These are phyloP conservation scores for Protobothrops mucrosquamatus DNA, from an alignment of 2,113 vertebrate species.

Conservation along the genomic window DNA sequence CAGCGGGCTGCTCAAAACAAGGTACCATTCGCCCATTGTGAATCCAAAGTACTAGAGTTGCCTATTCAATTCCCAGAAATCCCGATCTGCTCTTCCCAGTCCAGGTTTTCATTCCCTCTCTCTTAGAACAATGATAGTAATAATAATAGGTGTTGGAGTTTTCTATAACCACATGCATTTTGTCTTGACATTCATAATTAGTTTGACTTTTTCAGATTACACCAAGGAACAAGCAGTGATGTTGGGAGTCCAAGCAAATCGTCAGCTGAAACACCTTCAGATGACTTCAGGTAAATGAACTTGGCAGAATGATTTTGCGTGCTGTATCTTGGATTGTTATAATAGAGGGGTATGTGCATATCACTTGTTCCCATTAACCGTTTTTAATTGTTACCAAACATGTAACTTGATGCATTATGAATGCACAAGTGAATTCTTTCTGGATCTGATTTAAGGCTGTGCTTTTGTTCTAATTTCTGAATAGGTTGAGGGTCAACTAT, in stretches of 20 bases:
- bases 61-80: not conserved
- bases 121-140: not conserved
- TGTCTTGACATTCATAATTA: not conserved
- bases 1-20: not conserved
- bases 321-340: not conserved
- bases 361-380: not conserved
- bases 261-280: constrained; percentile 76
- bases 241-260: constrained; percentile 74
- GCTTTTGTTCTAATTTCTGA: not conserved
- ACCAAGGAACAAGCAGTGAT: constrained; percentile 70
- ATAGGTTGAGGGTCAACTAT: not conserved
- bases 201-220: constrained; percentile 56
- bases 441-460: not conserved
- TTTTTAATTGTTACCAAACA: not conserved
- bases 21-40: not conserved
- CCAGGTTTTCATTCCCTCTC: rapidly evolving
- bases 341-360: not conserved
- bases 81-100: not conserved
- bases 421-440: not conserved
- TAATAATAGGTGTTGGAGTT: too few species aligned
- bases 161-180: not conserved
- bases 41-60: not conserved
- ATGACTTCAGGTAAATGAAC: constrained; percentile 90
- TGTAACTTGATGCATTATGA: not conserved
- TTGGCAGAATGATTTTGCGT: not conserved